Conservation (phyloP, 2,113 vertebrate genomes). For the Mirza zaza region DNA sequence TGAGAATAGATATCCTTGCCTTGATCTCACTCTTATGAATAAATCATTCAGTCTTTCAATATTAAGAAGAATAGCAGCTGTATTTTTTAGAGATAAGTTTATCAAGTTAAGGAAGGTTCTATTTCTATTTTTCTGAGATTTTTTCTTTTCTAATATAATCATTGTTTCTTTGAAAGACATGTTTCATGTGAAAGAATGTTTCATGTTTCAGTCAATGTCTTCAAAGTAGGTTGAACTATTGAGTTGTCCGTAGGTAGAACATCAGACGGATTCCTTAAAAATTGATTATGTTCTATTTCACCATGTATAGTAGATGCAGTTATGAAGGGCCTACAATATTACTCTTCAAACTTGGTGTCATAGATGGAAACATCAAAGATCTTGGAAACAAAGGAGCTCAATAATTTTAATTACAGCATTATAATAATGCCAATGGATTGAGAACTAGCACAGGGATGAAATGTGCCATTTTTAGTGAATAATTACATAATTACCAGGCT, state of each 20-base stretch:
- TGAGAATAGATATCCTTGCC: background rate
- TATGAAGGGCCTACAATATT: background rate
- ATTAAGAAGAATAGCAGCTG: background rate
- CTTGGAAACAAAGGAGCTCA: background rate
- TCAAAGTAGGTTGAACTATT: background rate
- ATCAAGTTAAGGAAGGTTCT: background rate
- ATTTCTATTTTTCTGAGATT: background rate
- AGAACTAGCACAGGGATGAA: background rate
- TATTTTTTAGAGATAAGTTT: background rate
- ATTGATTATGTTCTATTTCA: background rate
- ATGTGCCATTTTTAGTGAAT: background rate
- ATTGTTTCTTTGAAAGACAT: background rate
- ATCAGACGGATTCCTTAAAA: background rate
- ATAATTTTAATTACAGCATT: background rate
- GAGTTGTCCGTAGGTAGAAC: background rate
- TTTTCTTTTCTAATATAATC: background rate
- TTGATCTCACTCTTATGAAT: background rate
- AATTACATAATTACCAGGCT: background rate
- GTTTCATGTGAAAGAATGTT: constrained; percentile 39
- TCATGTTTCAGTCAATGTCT: background rate
- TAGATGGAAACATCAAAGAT: constrained; percentile 4
- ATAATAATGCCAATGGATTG: background rate
- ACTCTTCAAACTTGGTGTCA: background rate
- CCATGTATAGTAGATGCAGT: background rate
- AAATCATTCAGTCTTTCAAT: background rate